Evolutionary conservation across 2,113 vertebrate species (phyloP), one percentile per base, ranked within the genome.

Genomic region (Plestiodon gilberti): DNA sequence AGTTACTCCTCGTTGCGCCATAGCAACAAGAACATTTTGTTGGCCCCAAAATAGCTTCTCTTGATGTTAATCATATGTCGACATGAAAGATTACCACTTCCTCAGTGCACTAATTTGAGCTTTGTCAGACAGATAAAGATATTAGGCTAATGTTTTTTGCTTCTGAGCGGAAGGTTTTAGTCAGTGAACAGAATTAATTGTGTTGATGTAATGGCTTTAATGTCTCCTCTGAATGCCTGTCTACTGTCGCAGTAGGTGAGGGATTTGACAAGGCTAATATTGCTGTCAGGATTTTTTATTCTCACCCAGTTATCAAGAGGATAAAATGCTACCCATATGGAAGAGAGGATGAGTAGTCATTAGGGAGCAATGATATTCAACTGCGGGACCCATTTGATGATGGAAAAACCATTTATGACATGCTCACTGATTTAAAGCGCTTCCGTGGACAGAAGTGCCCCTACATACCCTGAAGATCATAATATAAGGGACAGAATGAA

Each of bases 121-220:
- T 91, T 90, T 88, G 90, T 86, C 90, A 89, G 3, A 80, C 33
- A 87, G 85, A 93, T 93, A 52, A 91, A 93, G 91, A 93, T 88
- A 89, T 91, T 67, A 88, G 80, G 73, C 62, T 85, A 92, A 90
- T 87, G 90, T 52, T 83, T 94, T 95, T 89, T 94, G 84, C 91
- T 90, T 76, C 85, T 57, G 1, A 1, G 33, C 83, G 81, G 90
- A 69, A 64, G 2, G 73, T 79, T 93, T 89, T 84, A 93, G 86
- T 35, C 82, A 33, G 88, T 4, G 88, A 90, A 86, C 30, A 73
- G 91, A 87, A 89, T 89, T 92, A 92, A 92, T 92, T 92, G 90
- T 93, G 91, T 93, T 94, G 91, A 91, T 89, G 91, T 71, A 92
- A 90, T 84, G 89, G 88, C 86, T 95, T 93, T 95, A 89, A 90